Conservation (phyloP, 2,113 vertebrate species). For the Leptosomus discolor region DNA sequence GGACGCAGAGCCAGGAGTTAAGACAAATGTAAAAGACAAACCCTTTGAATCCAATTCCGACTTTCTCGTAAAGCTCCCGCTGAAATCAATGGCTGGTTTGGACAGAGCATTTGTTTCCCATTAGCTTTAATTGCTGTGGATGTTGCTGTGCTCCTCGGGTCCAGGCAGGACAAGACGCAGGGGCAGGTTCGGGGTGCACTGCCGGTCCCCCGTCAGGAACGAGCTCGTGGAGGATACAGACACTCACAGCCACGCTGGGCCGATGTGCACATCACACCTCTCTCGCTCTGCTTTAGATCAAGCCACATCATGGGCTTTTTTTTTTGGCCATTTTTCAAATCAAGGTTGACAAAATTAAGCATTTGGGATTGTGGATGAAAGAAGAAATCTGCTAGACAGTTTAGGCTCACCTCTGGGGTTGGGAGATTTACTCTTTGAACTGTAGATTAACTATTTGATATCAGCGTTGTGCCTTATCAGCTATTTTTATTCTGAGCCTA, state of each 20-base stretch:
- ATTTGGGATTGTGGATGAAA: neutral
- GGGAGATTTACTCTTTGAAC: neutral
- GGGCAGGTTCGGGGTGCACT: neutral
- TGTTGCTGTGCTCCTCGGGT: neutral
- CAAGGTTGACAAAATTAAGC: neutral
- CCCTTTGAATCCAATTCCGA: neutral
- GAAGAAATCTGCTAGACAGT: neutral
- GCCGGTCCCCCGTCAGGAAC: neutral
- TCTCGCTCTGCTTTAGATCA: neutral
- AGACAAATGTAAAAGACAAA: neutral
- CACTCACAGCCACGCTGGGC: neutral
- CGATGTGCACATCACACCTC: neutral
- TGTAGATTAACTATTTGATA: neutral
- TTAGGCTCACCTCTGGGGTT: neutral
- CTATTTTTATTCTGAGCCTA: neutral
- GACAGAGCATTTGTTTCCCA: neutral
- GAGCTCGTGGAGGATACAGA: fast-evolving
- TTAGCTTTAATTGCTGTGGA: neutral
- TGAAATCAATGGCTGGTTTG: neutral
- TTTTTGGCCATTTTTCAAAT: neutral
- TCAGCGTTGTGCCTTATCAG: too few species aligned
- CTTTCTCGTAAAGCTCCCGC: neutral
- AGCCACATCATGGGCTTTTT: neutral
- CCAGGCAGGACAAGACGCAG: neutral
- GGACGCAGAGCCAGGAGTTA: neutral